Percentiles rank a stretch among this genome's conserved stretches.
Evolutionary conservation across 2,113 vertebrate species (phyloP).

Genomic region (Lasiurus cinereus): DNA sequence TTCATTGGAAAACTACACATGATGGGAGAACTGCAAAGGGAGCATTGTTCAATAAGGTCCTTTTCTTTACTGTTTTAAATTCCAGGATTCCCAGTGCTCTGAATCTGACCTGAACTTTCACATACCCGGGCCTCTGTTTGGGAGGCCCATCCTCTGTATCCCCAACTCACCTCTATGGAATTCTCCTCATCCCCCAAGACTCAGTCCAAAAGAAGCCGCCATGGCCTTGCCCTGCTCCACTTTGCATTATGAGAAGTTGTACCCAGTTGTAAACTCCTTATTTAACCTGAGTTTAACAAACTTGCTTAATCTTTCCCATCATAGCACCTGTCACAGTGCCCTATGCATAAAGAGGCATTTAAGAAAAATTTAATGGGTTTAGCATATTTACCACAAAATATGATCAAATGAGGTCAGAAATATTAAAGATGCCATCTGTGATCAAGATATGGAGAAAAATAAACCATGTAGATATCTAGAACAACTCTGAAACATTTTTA

Average conservation of each 20-base stretch:
- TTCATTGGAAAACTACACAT: neutral
- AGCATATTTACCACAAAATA: conserved; percentile 53
- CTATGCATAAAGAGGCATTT: neutral
- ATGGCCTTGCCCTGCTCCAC: too few species aligned
- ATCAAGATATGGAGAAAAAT: conserved; percentile 11
- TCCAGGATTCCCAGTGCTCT: neutral
- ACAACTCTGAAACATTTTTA: neutral
- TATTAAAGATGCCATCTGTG: neutral
- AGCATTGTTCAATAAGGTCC: neutral
- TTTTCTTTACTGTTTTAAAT: conserved; percentile 41
- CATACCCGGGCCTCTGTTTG: neutral
- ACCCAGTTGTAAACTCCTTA: neutral
- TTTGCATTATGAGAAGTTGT: neutral
- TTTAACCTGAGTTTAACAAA: conserved; percentile 3
- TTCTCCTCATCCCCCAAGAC: neutral
- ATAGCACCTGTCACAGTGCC: neutral
- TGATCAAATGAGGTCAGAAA: conserved; percentile 3
- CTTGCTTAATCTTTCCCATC: neutral
- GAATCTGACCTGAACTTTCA: neutral
- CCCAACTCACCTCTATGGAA: neutral
- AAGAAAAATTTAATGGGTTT: neutral
- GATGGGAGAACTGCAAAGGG: neutral
- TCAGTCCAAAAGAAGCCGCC: neutral
- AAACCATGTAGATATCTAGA: neutral
- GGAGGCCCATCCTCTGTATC: neutral